Percentiles rank a stretch among this genome's conserved stretches.
Evolutionary conservation across 2,113 vertebrate genomes (phyloP).

Genomic region (Vidua macroura): DNA sequence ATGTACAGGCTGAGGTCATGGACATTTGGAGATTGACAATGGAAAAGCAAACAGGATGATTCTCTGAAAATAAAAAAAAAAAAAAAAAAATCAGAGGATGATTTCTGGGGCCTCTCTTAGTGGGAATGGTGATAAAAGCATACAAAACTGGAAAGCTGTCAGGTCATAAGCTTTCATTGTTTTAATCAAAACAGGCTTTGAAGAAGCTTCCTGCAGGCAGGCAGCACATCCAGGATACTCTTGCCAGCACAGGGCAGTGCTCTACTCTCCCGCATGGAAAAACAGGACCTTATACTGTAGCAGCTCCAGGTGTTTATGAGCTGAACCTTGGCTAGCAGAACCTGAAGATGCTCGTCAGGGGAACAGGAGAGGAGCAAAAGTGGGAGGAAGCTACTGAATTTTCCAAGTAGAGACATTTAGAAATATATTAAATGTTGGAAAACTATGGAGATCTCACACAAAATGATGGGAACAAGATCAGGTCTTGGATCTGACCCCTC

Average conservation of each 20-base stretch:
- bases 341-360: not conserved
- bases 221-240: not conserved
- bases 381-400: not conserved
- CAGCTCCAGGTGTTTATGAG: not conserved
- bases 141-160: slow-evolving; percentile 27
- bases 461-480: not conserved
- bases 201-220: slow-evolving; percentile 36
- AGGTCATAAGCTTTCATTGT: not conserved
- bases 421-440: not conserved
- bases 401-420: not conserved
- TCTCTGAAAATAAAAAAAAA: not conserved
- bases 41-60: slow-evolving; percentile 22
- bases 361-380: not conserved
- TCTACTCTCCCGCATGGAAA: not conserved
- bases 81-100: not conserved
- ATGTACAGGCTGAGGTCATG: not conserved
- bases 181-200: slow-evolving; percentile 27
- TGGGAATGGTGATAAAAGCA: slow-evolving; percentile 6
- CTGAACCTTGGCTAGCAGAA: not conserved
- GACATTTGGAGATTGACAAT: not conserved
- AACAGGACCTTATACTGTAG: not conserved
- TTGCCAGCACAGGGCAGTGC: not conserved
- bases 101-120: not conserved
- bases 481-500: not conserved
- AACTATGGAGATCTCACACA: not conserved